Conservation (phyloP, 2,113 vertebrate genomes). For the Ageneiosus marmoratus region DNA sequence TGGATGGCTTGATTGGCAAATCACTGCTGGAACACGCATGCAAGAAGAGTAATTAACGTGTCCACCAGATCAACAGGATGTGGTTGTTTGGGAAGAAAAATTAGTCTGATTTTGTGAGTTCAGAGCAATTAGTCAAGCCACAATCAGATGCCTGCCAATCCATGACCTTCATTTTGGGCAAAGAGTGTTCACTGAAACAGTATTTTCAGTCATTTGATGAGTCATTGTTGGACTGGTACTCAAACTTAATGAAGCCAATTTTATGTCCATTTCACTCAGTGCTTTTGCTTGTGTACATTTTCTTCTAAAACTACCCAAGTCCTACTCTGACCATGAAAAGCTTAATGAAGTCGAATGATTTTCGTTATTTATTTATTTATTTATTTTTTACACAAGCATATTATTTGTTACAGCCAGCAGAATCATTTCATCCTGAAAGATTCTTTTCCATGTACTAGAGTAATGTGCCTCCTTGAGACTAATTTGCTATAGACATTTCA, state of each 20-base stretch:
- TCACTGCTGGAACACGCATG: constrained; percentile 35
- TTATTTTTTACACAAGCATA: too few species aligned
- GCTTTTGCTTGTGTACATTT: not conserved
- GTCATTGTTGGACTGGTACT: constrained; percentile 6
- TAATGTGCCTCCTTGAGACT: too few species aligned
- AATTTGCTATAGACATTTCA: too few species aligned
- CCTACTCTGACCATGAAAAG: not conserved
- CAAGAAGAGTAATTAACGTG: constrained; percentile 27
- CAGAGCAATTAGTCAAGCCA: constrained; percentile 25
- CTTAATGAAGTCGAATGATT: not conserved
- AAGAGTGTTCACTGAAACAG: not conserved
- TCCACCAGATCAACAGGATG: constrained; percentile 5
- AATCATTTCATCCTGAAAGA: not conserved
- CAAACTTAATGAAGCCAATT: not conserved
- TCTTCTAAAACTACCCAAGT: not conserved
- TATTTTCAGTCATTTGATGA: not conserved
- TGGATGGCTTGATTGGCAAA: constrained; percentile 65
- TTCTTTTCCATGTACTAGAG: too few species aligned
- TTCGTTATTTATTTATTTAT: not conserved
- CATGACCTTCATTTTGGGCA: not conserved
- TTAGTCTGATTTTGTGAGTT: constrained; percentile 7
- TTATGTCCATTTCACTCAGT: not conserved
- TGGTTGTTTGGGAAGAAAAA: constrained; percentile 9
- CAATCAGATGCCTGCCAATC: constrained; percentile 18
- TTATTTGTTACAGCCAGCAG: not conserved